Conservation (phyloP, 2,888 invertebrate genomes). For the Dasypogon diadema region DNA sequence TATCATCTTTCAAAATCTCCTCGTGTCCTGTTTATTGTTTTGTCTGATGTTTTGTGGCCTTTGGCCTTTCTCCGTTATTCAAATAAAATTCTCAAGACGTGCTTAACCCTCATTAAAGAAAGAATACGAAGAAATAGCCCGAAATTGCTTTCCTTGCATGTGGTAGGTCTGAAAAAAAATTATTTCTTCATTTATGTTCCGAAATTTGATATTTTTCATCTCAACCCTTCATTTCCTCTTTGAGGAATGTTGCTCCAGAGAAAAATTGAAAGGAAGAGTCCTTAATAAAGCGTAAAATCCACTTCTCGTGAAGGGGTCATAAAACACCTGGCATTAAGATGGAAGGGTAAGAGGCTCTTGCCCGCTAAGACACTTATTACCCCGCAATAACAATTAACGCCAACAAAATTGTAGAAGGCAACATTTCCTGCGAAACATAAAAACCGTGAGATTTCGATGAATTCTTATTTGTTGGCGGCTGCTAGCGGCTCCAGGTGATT, state of each 20-base stretch:
- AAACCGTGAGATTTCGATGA: slow-evolving; percentile 22
- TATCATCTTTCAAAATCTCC: background rate
- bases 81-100: background rate
- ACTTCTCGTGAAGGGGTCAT: slow-evolving; percentile 32
- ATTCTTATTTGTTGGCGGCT: slow-evolving; percentile 12
- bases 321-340: slow-evolving; percentile 38
- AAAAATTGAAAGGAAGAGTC: slow-evolving; percentile 28
- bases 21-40: background rate
- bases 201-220: slow-evolving; percentile 30
- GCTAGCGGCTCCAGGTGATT: background rate
- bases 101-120: slow-evolving; percentile 37
- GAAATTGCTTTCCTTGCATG: slow-evolving; percentile 5
- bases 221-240: slow-evolving; percentile 33
- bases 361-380: background rate
- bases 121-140: background rate
- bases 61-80: background rate
- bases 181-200: slow-evolving; percentile 20
- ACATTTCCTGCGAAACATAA: slow-evolving; percentile 36
- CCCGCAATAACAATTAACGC: slow-evolving; percentile 19
- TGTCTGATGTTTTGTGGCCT: background rate
- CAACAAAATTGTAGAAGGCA: slow-evolving; percentile 35
- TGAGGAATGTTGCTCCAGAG: background rate
- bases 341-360: background rate
- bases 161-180: slow-evolving; percentile 14
- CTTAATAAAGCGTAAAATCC: slow-evolving; percentile 16